phyloP scores from a whole-genome alignment of 2,888 invertebrate genomes.

The Nymphalis polychloros region DNA sequence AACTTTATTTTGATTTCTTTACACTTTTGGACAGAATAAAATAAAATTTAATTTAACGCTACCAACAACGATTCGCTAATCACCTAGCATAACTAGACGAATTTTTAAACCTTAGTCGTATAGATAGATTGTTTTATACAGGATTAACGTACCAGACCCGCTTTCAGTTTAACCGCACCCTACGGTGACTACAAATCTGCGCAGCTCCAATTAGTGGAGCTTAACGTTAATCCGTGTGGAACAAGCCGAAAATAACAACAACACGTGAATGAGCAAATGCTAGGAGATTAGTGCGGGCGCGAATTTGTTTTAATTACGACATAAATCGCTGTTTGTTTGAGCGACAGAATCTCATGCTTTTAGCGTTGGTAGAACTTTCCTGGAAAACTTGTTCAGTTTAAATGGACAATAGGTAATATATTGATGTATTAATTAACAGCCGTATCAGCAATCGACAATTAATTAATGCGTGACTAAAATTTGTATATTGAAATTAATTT shows the following conservation, averaged over 20 bases:
- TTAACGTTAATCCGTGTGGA: conserved; percentile 63
- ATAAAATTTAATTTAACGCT: too few relatives aligned
- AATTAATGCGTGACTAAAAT: too few relatives aligned
- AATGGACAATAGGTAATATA: not conserved
- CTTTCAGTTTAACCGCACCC: conserved; percentile 23
- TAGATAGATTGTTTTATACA: too few relatives aligned
- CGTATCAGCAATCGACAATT: too few relatives aligned
- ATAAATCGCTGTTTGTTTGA: conserved; percentile 22
- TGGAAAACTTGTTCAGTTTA: not conserved
- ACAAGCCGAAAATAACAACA: conserved; percentile 67
- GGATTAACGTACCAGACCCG: not conserved
- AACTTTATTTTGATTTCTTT: too few relatives aligned
- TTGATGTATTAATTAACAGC: too few relatives aligned
- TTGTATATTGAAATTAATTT: too few relatives aligned
- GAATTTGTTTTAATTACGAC: conserved; percentile 37
- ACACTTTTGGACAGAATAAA: too few relatives aligned
- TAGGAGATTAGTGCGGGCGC: conserved; percentile 37
- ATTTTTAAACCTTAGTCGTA: too few relatives aligned
- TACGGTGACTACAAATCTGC: conserved; percentile 47
- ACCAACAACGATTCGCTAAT: too few relatives aligned
- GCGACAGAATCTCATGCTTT: conserved; percentile 14
- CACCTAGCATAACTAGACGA: too few relatives aligned
- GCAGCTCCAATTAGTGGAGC: conserved; percentile 65
- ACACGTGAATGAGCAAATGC: conserved; percentile 57
- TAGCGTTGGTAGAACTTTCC: not conserved